Percentiles rank a stretch among this genome's conserved stretches.
These are phyloP conservation scores for Yponomeuta cagnagella DNA, from an alignment of 2,888 invertebrate species.

Conservation along the genomic window DNA sequence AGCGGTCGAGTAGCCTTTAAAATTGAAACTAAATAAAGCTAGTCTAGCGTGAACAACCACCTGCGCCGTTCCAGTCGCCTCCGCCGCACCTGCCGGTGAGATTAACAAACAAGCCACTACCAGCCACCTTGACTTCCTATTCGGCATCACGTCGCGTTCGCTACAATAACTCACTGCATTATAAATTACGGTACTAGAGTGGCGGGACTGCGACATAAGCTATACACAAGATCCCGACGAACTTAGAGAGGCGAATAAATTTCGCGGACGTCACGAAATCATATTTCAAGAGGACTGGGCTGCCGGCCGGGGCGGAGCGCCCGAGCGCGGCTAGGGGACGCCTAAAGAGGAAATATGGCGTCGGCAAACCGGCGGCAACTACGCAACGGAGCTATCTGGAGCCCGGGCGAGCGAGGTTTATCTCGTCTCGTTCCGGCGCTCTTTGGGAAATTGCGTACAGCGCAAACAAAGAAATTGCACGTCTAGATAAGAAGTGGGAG, in stretches of 20 bases:
- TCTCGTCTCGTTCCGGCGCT: constrained; percentile 41
- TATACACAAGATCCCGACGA: constrained; percentile 34
- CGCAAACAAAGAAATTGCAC: constrained; percentile 67
- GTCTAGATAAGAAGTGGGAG: constrained; percentile 52
- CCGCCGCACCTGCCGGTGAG: constrained; percentile 19
- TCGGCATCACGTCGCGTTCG: not conserved
- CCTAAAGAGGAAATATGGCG: constrained; percentile 40
- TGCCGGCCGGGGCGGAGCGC: constrained; percentile 26
- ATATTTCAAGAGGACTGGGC: constrained; percentile 42
- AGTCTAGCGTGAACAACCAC: constrained; percentile 30
- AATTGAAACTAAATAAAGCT: constrained; percentile 34
- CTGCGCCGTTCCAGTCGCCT: constrained; percentile 38
- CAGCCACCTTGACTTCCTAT: not conserved
- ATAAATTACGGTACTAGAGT: constrained; percentile 18
- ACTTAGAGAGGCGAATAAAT: constrained; percentile 31
- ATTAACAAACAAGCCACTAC: constrained; percentile 22
- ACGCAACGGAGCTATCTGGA: constrained; percentile 49
- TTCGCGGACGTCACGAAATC: constrained; percentile 48
- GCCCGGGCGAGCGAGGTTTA: constrained; percentile 42
- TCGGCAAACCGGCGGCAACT: constrained; percentile 24
- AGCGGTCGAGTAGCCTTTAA: constrained; percentile 13
- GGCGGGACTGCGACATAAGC: constrained; percentile 23
- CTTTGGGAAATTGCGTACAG: constrained; percentile 65
- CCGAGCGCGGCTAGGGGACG: constrained; percentile 32
- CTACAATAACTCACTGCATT: not conserved